These are phyloP conservation scores for Vannuccia rotundouncinata DNA, from an alignment of 2,888 invertebrate genomes.

Conservation along the genomic window DNA sequence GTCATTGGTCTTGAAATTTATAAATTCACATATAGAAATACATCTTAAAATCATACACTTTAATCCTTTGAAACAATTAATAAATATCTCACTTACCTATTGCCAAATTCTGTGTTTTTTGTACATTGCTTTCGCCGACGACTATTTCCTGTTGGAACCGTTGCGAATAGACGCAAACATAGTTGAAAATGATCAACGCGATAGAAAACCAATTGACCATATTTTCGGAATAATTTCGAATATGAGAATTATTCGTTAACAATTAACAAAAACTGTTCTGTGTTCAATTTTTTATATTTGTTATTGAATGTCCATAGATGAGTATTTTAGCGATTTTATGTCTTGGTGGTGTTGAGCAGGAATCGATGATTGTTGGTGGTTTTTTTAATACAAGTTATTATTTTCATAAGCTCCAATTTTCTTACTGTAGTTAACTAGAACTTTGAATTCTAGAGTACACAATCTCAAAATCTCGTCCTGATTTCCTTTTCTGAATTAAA, in stretches of 20 bases:
- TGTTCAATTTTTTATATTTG: too few relatives aligned
- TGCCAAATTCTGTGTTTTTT: constrained; percentile 9
- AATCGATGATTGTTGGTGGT: background rate
- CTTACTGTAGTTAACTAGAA: background rate
- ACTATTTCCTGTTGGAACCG: background rate
- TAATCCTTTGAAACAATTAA: too few relatives aligned
- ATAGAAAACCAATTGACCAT: too few relatives aligned
- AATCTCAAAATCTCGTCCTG: background rate
- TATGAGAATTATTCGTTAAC: too few relatives aligned
- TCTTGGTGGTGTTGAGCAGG: background rate
- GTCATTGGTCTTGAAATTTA: too few relatives aligned
- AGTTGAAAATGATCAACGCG: too few relatives aligned
- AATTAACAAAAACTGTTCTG: too few relatives aligned
- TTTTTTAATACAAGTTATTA: background rate
- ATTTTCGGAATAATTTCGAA: too few relatives aligned
- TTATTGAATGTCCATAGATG: too few relatives aligned
- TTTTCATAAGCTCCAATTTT: background rate
- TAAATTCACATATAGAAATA: too few relatives aligned
- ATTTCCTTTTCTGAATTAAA: background rate
- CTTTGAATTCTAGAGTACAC: background rate
- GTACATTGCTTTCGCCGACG: background rate
- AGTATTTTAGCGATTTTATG: too few relatives aligned
- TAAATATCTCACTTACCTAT: constrained; percentile 11
- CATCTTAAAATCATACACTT: too few relatives aligned
- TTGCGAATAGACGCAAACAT: background rate